These are phyloP conservation scores for Baccha elongata DNA, from an alignment of 2,888 invertebrate species.

Conservation along the genomic window DNA sequence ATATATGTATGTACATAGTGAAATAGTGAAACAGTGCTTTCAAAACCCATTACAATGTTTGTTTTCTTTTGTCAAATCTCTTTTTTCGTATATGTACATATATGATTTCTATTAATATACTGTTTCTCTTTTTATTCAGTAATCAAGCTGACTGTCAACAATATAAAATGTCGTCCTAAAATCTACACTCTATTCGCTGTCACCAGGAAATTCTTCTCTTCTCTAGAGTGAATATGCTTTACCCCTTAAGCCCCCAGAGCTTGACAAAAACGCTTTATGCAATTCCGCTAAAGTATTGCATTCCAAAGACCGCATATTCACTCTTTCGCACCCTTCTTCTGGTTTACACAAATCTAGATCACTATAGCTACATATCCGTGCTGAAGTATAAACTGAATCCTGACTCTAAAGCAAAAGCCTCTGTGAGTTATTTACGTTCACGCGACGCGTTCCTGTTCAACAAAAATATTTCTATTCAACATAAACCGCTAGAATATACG, in stretches of 20 bases:
- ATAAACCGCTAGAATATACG: constrained; percentile 47
- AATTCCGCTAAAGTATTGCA: constrained; percentile 67
- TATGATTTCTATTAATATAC: neutral
- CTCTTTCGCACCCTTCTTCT: constrained; percentile 31
- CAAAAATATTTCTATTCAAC: constrained; percentile 68
- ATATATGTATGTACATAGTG: neutral
- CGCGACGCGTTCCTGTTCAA: constrained; percentile 63
- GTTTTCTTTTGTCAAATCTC: constrained; percentile 28
- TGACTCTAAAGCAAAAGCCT: constrained; percentile 57
- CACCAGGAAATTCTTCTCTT: constrained; percentile 39
- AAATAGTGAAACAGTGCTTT: constrained; percentile 6
- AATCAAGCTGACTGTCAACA: constrained; percentile 63
- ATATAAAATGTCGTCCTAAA: constrained; percentile 60
- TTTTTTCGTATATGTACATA: neutral
- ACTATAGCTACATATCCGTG: constrained; percentile 25
- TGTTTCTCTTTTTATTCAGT: constrained; percentile 6
- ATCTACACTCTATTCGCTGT: constrained; percentile 53
- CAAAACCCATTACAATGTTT: constrained; percentile 26
- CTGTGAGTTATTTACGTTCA: constrained; percentile 72
- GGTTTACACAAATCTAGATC: constrained; percentile 33
- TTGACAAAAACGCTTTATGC: constrained; percentile 44
- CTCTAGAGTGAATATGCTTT: neutral
- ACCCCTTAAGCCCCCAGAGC: neutral
- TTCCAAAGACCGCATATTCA: constrained; percentile 66
- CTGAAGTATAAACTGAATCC: constrained; percentile 57